Evolutionary conservation across 2,797 vertebrate species (phyloP).

Genomic region (Yasuhikotakia modesta): DNA sequence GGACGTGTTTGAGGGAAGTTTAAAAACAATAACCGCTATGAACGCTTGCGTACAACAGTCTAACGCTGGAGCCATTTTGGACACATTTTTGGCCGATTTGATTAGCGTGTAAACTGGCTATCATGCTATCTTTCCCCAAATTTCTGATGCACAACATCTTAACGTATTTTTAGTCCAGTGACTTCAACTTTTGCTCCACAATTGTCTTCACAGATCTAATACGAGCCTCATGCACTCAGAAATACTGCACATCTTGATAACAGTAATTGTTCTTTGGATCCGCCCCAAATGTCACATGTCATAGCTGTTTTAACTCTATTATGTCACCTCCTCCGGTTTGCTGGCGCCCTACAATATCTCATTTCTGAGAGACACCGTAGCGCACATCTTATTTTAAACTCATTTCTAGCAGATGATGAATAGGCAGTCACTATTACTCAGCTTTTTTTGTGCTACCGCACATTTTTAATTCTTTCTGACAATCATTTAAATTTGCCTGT

Average conservation of each 20-base stretch:
- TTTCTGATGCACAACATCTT: neutral
- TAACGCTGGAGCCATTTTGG: slow-evolving; percentile 33
- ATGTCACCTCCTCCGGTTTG: slow-evolving; percentile 41
- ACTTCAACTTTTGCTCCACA: slow-evolving; percentile 9
- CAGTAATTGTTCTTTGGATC: slow-evolving; percentile 34
- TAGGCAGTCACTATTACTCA: slow-evolving; percentile 60
- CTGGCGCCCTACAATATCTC: slow-evolving; percentile 64
- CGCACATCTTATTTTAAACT: slow-evolving; percentile 60
- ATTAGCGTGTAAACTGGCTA: neutral
- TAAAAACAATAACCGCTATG: slow-evolving; percentile 27
- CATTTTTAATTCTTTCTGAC: slow-evolving; percentile 69
- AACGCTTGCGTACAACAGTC: slow-evolving; percentile 36
- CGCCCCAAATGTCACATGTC: slow-evolving; percentile 40
- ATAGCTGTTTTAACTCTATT: slow-evolving; percentile 66
- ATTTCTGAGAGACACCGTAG: slow-evolving; percentile 67
- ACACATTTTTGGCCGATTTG: neutral
- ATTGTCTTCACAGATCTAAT: slow-evolving; percentile 18
- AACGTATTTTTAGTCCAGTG: neutral
- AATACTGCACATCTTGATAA: slow-evolving; percentile 21
- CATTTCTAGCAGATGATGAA: slow-evolving; percentile 46
- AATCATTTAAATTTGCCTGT: slow-evolving; percentile 72
- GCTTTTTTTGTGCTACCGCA: slow-evolving; percentile 55
- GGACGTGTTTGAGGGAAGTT: slow-evolving; percentile 42
- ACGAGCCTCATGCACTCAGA: neutral
- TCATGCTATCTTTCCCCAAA: neutral